phyloP scores from a whole-genome alignment of 2,113 vertebrate genomes.

The Ellobius talpinus region DNA sequence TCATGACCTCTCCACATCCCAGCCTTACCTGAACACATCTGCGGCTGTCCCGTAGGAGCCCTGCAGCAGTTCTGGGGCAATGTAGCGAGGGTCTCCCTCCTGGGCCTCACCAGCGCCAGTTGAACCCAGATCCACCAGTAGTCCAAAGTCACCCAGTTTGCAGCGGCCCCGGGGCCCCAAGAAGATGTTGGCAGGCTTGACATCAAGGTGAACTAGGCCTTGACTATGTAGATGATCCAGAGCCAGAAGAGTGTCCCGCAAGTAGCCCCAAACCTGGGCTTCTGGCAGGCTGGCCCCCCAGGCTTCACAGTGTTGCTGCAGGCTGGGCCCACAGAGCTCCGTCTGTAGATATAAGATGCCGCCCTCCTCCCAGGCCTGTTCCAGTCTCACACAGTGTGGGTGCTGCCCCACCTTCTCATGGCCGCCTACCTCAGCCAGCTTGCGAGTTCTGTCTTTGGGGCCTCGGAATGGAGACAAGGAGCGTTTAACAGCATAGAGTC shows the following conservation, averaged over 20 bases:
- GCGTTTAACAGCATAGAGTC: conserved; percentile 93
- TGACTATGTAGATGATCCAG: conserved; percentile 90
- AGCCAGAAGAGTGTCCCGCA: conserved; percentile 92
- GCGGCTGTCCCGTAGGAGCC: conserved; percentile 91
- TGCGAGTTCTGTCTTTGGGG: conserved; percentile 89
- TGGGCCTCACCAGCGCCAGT: conserved; percentile 83
- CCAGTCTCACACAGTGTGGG: conserved; percentile 90
- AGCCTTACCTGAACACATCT: conserved; percentile 93
- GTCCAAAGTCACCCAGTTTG: conserved; percentile 94
- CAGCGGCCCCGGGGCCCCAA: conserved; percentile 90
- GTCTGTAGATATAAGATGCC: conserved; percentile 94
- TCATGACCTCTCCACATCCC: background rate
- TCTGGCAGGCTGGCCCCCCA: conserved; percentile 87
- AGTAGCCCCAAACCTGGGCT: conserved; percentile 89
- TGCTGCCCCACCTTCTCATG: conserved; percentile 92
- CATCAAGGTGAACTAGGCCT: conserved; percentile 92
- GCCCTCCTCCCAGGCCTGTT: conserved; percentile 93
- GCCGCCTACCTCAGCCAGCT: conserved; percentile 91
- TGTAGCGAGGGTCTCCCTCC: conserved; percentile 95
- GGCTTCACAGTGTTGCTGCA: conserved; percentile 90
- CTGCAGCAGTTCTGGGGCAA: conserved; percentile 93
- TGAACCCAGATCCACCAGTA: conserved; percentile 88
- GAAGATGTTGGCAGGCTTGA: conserved; percentile 95
- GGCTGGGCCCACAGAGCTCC: conserved; percentile 91
- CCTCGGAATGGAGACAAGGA: conserved; percentile 92